These are phyloP conservation scores for Chrysomela aeneicollis DNA, from an alignment of 2,888 invertebrate genomes.

Conservation along the genomic window DNA sequence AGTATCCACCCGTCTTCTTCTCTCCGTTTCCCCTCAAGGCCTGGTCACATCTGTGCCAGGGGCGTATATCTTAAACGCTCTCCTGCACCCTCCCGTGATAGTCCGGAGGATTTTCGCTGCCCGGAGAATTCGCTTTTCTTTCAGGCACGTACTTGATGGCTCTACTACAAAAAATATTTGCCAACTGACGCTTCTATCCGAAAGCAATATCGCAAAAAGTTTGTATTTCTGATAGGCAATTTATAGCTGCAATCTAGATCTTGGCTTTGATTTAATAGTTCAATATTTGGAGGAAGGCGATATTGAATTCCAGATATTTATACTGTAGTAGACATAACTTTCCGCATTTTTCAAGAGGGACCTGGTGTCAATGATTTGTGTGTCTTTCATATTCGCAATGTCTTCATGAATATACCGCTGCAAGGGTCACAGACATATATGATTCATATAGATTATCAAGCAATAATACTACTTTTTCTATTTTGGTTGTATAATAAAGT, in stretches of 20 bases:
- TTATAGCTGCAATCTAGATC: constrained; percentile 34
- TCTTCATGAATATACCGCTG: not conserved
- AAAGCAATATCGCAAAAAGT: constrained; percentile 32
- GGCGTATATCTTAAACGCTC: constrained; percentile 32
- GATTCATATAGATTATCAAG: not conserved
- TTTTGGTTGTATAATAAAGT: too few species aligned
- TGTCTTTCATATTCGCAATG: not conserved
- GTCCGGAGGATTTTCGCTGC: constrained; percentile 35
- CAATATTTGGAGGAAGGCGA: constrained; percentile 29
- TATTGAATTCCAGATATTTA: constrained; percentile 28
- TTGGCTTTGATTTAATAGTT: constrained; percentile 33
- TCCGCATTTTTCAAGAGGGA: not conserved
- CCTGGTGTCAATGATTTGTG: not conserved
- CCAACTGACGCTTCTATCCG: constrained; percentile 37
- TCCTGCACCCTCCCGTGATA: constrained; percentile 23
- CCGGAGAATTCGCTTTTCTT: constrained; percentile 41
- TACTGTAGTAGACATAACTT: constrained; percentile 2
- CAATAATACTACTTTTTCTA: too few species aligned
- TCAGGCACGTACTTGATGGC: constrained; percentile 46
- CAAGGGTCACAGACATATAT: not conserved
- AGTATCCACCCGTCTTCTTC: constrained; percentile 31
- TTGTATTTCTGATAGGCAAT: constrained; percentile 31
- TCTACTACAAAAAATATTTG: constrained; percentile 44
- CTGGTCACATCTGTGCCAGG: constrained; percentile 45
- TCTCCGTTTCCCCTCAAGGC: constrained; percentile 24